These are phyloP conservation scores for Cynaeus angustus DNA, from an alignment of 2,888 invertebrate genomes.

Conservation along the genomic window DNA sequence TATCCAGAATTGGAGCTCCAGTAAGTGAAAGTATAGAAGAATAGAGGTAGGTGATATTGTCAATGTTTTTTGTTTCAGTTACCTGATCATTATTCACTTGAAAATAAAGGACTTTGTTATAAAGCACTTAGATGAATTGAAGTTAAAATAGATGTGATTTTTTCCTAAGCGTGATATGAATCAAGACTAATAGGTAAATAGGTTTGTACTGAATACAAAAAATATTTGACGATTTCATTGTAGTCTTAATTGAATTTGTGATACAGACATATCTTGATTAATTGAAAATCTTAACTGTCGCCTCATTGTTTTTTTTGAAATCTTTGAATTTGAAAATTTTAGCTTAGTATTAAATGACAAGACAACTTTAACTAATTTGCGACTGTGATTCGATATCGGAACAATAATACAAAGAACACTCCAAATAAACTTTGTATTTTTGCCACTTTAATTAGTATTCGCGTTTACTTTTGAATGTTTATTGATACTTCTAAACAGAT, in stretches of 20 bases:
- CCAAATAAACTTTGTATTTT: no score
- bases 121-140: conserved; percentile 59
- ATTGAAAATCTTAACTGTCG: no score
- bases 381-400: no score
- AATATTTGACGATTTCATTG: conserved; percentile 15
- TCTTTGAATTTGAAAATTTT: no score
- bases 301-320: no score
- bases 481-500: no score
- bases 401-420: no score
- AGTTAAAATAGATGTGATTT: conserved; percentile 1
- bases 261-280: no score
- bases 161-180: conserved; percentile 3
- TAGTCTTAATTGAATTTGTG: not conserved
- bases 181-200: conserved; percentile 9
- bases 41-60: conserved; percentile 26
- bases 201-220: conserved; percentile 33
- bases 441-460: no score
- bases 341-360: no score
- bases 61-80: conserved; percentile 63
- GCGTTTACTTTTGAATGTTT: no score
- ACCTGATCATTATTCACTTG: conserved; percentile 68
- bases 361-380: no score
- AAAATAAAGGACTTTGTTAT: conserved; percentile 63
- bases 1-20: conserved; percentile 76
- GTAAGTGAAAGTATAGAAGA: conserved; percentile 68